Evolutionary conservation across 30 jellyfish, hydroid and myxozoan species (phyloP), one percentile per base, ranked within the genome.

Genomic region (Catostylus mosaicus): DNA sequence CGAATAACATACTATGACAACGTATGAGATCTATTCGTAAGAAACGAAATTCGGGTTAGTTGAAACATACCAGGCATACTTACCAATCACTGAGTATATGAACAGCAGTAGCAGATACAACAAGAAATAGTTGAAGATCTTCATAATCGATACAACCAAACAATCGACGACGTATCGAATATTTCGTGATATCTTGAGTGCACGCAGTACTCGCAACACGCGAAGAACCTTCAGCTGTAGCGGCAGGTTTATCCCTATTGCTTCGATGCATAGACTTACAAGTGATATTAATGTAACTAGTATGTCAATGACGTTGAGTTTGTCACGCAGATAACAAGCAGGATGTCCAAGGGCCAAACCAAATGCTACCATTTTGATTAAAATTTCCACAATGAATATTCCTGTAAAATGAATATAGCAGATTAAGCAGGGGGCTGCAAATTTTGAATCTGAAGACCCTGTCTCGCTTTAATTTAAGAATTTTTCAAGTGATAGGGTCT

Each of bases 51-150:
- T n/a, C n/a, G n/a, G n/a, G n/a, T n/a, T n/a, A n/a, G n/a, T n/a
- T n/a, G n/a, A n/a, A n/a, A n/a, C n/a, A n/a, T n/a, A n/a, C n/a
- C n/a, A n/a, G n/a, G n/a, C n/a, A n/a, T 6, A 70, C 97, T 60
- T 56, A 92, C 98, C 98, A 7, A 86, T 45, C 27, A 86, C 85
- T 12, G 97, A 73, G 83, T 92, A 92, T n/a, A 86, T 60, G 89
- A 75, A 86, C 71, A 92, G 82, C 59, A 92, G 54, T 43, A 87
- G 63, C 19, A 80, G n/a, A 54, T 85, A 92, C 31, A 92, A 69
- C 69, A 81, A 73, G 30, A 92, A 79, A 64, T 76, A 92, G 70
- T 75, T 56, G 85, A 84, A 76, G 31, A 92, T 92, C 64, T 73
- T 73, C 50, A 52, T 62, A 33, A 92, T 20, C n/a, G 97, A 62